Evolutionary conservation across 2,113 vertebrate species (phyloP).

Genomic region (Syngnathus scovelli): DNA sequence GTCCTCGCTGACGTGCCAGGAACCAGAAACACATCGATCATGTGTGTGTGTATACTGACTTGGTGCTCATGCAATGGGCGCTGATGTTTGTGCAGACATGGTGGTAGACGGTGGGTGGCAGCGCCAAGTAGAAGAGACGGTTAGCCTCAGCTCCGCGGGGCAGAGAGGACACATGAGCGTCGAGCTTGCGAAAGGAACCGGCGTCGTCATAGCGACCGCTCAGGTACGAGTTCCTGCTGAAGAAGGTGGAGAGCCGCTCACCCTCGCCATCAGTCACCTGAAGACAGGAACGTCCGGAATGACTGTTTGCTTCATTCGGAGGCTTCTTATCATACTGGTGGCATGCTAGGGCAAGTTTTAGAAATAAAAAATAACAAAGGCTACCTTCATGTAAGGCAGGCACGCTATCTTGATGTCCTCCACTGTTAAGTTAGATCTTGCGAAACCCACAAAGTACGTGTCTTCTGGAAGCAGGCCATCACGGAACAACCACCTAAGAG

Average conservation of each 20-base stretch:
- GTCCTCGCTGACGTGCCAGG: too few species aligned
- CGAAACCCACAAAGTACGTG: slow-evolving; percentile 81
- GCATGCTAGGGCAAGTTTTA: neutral
- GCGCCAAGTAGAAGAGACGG: slow-evolving; percentile 82
- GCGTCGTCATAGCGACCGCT: slow-evolving; percentile 53
- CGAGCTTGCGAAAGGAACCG: slow-evolving; percentile 52
- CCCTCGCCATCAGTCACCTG: slow-evolving; percentile 50
- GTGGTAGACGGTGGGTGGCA: slow-evolving; percentile 58
- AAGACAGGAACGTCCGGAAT: neutral
- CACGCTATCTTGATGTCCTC: slow-evolving; percentile 76
- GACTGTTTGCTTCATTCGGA: too few species aligned
- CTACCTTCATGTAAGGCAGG: slow-evolving; percentile 81
- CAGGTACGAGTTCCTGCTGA: slow-evolving; percentile 62
- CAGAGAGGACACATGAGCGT: slow-evolving; percentile 56
- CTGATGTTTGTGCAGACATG: slow-evolving; percentile 57
- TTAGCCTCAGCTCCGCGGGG: slow-evolving; percentile 64
- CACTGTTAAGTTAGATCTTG: slow-evolving; percentile 77
- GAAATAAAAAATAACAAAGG: neutral
- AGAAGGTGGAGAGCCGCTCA: slow-evolving; percentile 50
- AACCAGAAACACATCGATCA: too few species aligned
- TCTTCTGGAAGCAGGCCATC: slow-evolving; percentile 81
- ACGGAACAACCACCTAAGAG: slow-evolving; percentile 81
- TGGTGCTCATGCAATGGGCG: slow-evolving; percentile 71
- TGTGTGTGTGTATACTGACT: slow-evolving; percentile 55
- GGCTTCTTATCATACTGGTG: neutral